A percentile compares a stretch with the other conserved stretches of the same genome.
Evolutionary conservation across 2,113 vertebrate species (phyloP).

Genomic region (Oreochromis aureus): DNA sequence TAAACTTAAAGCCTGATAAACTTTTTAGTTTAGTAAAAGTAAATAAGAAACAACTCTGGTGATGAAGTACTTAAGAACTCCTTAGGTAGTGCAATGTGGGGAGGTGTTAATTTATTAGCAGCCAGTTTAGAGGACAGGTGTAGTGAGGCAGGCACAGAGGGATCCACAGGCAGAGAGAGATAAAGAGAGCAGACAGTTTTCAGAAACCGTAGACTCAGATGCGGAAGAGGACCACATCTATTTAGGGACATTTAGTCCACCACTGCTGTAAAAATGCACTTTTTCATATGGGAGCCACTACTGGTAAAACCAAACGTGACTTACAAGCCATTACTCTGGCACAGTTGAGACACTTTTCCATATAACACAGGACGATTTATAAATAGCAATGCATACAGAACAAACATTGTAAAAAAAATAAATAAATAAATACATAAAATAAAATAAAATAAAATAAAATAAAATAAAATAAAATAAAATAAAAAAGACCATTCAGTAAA

Average conservation of each 20-base stretch:
- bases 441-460: background rate
- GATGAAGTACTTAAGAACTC: constrained; percentile 27
- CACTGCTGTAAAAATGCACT: background rate
- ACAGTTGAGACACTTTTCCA: background rate
- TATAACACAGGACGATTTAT: background rate
- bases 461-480: background rate
- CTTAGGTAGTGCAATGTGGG: constrained; percentile 7
- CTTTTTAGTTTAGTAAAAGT: background rate
- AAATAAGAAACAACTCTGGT: background rate
- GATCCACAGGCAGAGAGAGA: constrained; percentile 30
- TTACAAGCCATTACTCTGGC: background rate
- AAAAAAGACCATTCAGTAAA: background rate
- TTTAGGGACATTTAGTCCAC: background rate
- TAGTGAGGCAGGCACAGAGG: background rate
- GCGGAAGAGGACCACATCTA: background rate
- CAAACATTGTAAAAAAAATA: background rate
- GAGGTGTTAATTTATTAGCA: constrained; percentile 48
- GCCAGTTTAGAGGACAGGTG: constrained; percentile 6
- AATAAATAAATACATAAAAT: background rate
- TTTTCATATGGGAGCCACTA: background rate
- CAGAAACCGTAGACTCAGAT: background rate
- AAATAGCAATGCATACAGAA: background rate
- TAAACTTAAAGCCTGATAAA: background rate
- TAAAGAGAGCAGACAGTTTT: constrained; percentile 7
- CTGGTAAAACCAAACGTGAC: background rate